A percentile compares a stretch with the other conserved stretches of the same genome.
These are phyloP conservation scores for Acanthurus leucopareius DNA, from an alignment of 2,797 vertebrate species.

Conservation along the genomic window DNA sequence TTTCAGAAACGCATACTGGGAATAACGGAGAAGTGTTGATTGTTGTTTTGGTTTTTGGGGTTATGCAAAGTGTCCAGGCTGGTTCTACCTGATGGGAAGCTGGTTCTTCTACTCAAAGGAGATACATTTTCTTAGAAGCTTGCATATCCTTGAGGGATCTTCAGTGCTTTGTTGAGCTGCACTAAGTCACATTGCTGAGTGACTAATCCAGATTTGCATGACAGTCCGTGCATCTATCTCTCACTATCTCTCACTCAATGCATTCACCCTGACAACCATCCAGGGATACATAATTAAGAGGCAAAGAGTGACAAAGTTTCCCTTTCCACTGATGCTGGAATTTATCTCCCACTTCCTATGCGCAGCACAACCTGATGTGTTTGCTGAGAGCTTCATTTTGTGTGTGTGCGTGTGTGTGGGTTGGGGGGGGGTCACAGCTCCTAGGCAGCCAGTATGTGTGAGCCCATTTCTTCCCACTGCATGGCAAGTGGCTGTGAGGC, in stretches of 20 bases:
- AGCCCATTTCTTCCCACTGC: slow-evolving; percentile 81
- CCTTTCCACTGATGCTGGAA: slow-evolving; percentile 70
- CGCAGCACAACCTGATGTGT: slow-evolving; percentile 77
- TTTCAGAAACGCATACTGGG: neutral
- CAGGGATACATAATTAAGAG: slow-evolving; percentile 55
- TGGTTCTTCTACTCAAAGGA: neutral
- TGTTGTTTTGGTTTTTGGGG: slow-evolving; percentile 4
- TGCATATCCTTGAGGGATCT: neutral
- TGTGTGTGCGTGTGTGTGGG: neutral
- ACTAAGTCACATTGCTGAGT: slow-evolving; percentile 30
- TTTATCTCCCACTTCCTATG: slow-evolving; percentile 79
- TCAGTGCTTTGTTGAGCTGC: slow-evolving; percentile 8
- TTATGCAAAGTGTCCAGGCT: neutral
- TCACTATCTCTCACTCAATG: slow-evolving; percentile 42
- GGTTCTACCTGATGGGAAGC: neutral
- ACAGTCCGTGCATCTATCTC: slow-evolving; percentile 29
- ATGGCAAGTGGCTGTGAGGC: slow-evolving; percentile 80
- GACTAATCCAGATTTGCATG: slow-evolving; percentile 44
- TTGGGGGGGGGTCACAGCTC: slow-evolving; percentile 65
- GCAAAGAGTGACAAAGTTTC: slow-evolving; percentile 56
- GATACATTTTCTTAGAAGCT: slow-evolving; percentile 8
- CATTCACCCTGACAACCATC: slow-evolving; percentile 45
- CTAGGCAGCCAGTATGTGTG: slow-evolving; percentile 75
- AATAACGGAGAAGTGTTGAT: neutral
- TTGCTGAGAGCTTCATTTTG: slow-evolving; percentile 76